Conservation (phyloP, 2,113 vertebrate genomes). For the Rhinoptilus africanus region DNA sequence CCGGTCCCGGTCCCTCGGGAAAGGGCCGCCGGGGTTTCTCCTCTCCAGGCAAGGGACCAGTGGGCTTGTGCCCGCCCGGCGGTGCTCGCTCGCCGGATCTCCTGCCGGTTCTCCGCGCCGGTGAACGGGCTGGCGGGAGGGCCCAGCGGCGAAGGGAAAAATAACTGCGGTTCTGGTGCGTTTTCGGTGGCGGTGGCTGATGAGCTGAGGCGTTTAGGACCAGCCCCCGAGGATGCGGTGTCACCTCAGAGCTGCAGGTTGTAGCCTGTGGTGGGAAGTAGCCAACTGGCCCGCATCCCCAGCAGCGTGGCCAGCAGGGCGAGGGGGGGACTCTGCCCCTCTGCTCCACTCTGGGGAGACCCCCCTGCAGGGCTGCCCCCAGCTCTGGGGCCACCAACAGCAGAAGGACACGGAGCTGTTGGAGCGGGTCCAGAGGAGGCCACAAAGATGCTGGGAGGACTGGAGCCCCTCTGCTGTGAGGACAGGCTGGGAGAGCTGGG, state of each 20-base stretch:
- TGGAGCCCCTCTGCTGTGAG: not conserved
- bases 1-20: not conserved
- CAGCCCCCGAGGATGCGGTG: fast-evolving
- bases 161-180: fast-evolving
- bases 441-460: not conserved
- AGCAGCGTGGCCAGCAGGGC: too few relatives aligned
- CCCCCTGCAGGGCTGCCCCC: not conserved
- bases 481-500: not conserved
- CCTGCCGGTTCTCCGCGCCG: not conserved
- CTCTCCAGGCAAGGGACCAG: fast-evolving
- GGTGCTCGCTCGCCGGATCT: not conserved
- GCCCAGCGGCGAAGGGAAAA: not conserved
- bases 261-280: not conserved
- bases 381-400: not conserved
- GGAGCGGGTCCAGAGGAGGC: not conserved
- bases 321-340: too few relatives aligned
- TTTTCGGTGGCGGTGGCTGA: too few relatives aligned
- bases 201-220: not conserved
- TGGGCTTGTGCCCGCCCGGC: fast-evolving
- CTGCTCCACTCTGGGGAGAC: not conserved
- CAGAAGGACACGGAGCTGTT: not conserved
- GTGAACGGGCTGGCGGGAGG: not conserved
- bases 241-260: not conserved
- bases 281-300: not conserved
- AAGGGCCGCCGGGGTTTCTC: not conserved